phyloP scores from a whole-genome alignment of 2,113 vertebrate species.

The Zeus faber region DNA sequence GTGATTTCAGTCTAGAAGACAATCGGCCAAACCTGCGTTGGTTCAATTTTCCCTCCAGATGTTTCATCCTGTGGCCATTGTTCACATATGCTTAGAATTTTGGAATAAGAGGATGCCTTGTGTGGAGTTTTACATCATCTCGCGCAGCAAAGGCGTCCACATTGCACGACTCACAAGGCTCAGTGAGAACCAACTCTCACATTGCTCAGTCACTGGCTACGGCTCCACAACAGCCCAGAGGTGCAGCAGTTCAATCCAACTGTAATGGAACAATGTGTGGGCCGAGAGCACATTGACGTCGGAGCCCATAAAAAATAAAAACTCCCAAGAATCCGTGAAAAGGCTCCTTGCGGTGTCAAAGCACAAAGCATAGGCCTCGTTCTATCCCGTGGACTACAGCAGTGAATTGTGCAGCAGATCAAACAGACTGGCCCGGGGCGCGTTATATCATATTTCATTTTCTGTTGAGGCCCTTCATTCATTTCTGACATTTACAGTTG shows the following conservation, averaged over 20 bases:
- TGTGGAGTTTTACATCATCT: conserved; percentile 46
- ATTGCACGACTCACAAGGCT: conserved; percentile 27
- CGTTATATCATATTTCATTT: conserved; percentile 71
- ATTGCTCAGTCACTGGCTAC: conserved; percentile 42
- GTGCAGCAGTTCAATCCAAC: conserved; percentile 43
- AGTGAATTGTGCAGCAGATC: conserved; percentile 61
- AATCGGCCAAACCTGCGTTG: conserved; percentile 36
- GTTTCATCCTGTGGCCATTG: conserved; percentile 41
- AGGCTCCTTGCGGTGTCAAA: conserved; percentile 61
- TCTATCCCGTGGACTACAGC: conserved; percentile 52
- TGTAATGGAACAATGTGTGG: conserved; percentile 67
- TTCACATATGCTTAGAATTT: conserved; percentile 39
- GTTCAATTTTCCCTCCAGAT: conserved; percentile 48
- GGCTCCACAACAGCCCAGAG: conserved; percentile 37
- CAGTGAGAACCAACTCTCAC: conserved; percentile 21
- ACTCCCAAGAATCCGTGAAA: conserved; percentile 47
- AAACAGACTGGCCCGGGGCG: conserved; percentile 58
- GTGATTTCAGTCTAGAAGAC: conserved; percentile 31
- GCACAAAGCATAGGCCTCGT: conserved; percentile 49
- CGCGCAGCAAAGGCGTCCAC: conserved; percentile 19
- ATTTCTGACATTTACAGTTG: conserved; percentile 80
- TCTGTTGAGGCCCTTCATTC: conserved; percentile 75
- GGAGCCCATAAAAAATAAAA: conserved; percentile 23
- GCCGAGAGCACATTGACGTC: conserved; percentile 48
- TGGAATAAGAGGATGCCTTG: conserved; percentile 30